Percentiles rank a stretch among this genome's conserved stretches.
Evolutionary conservation across 2,797 vertebrate species (phyloP).

Genomic region (Cossypha caffra): DNA sequence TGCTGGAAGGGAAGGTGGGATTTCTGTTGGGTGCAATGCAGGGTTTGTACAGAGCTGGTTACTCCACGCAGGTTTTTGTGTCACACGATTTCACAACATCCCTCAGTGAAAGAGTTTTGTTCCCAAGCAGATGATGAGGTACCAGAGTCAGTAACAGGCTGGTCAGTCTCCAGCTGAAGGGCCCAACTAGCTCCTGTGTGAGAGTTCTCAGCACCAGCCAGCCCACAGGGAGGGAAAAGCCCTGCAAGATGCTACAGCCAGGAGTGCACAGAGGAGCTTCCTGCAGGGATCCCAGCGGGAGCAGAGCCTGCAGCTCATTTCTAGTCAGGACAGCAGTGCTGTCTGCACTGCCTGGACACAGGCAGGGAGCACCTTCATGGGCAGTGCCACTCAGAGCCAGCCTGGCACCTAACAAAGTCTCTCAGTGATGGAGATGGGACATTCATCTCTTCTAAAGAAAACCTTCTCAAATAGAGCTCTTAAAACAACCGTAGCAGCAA

Average conservation of each 20-base stretch:
- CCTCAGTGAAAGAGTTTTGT: background rate
- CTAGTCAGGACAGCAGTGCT: background rate
- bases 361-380: fast-evolving
- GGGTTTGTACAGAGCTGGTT: background rate
- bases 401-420: background rate
- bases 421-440: background rate
- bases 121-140: background rate
- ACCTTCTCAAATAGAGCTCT: slow-evolving; percentile 19
- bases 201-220: background rate
- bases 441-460: slow-evolving; percentile 2
- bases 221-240: background rate
- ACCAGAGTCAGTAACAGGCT: background rate
- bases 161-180: background rate
- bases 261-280: background rate
- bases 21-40: background rate
- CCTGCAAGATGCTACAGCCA: background rate
- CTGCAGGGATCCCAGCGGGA: background rate
- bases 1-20: background rate
- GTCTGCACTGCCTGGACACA: background rate
- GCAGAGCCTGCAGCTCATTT: background rate
- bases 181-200: background rate
- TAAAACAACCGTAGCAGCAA: slow-evolving; percentile 40
- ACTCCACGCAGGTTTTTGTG: background rate
- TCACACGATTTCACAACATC: background rate
- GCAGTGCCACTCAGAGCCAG: background rate